Evolutionary conservation across 1,140 invertebrate genomes (phyloP).

Genomic region (Saccostrea glomerata): DNA sequence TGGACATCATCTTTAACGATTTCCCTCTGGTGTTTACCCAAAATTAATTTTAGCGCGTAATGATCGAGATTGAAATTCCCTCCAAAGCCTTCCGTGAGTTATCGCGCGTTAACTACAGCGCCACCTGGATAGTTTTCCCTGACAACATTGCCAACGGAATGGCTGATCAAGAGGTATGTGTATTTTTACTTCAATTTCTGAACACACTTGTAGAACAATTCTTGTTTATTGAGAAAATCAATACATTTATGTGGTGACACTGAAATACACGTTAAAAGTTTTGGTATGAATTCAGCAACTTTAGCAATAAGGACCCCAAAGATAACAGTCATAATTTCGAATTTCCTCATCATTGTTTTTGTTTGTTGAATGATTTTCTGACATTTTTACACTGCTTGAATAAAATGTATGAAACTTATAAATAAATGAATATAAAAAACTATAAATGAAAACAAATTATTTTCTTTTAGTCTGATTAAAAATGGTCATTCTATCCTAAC

Average conservation of each 20-base stretch:
- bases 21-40: background rate
- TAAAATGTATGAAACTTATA: too few species aligned
- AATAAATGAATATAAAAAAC: too few species aligned
- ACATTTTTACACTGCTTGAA: too few species aligned
- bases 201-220: background rate
- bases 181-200: background rate
- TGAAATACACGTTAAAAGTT: background rate
- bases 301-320: background rate
- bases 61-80: constrained; percentile 44
- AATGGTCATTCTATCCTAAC: too few species aligned
- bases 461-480: too few species aligned
- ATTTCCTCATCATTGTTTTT: constrained; percentile 33
- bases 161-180: constrained; percentile 70
- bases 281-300: background rate
- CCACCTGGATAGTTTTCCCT: constrained; percentile 63
- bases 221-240: background rate
- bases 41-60: constrained; percentile 3
- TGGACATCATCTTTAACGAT: constrained; percentile 55
- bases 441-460: too few species aligned
- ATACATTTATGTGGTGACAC: background rate
- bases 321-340: constrained; percentile 3
- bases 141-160: constrained; percentile 68
- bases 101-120: constrained; percentile 1
- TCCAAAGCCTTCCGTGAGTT: constrained; percentile 45
- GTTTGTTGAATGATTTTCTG: background rate